Conservation (phyloP, 2,888 invertebrate genomes). For the Melieria crassipennis region DNA sequence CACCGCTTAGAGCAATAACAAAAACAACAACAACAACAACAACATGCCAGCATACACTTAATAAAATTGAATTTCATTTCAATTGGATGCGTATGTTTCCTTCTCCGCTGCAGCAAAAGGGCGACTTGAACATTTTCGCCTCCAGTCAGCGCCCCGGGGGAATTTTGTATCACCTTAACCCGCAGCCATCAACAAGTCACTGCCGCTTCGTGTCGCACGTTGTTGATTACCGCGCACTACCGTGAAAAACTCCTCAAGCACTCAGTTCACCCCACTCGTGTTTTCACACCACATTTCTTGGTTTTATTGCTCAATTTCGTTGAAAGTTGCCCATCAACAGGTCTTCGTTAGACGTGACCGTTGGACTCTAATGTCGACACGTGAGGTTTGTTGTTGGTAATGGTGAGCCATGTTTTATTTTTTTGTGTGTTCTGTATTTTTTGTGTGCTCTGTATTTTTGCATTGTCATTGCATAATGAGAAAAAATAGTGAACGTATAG, state of each 20-base stretch:
- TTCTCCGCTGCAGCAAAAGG: too few relatives aligned
- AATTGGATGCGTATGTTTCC: slow-evolving; percentile 51
- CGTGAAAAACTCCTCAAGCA: slow-evolving; percentile 49
- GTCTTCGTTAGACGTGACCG: slow-evolving; percentile 31
- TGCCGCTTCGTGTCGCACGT: not conserved
- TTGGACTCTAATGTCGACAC: too few relatives aligned
- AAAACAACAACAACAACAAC: slow-evolving; percentile 18
- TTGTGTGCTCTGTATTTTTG: too few relatives aligned
- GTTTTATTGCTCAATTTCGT: slow-evolving; percentile 41
- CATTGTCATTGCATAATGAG: too few relatives aligned
- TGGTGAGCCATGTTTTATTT: too few relatives aligned
- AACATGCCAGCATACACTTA: slow-evolving; percentile 52
- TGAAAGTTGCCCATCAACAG: slow-evolving; percentile 41
- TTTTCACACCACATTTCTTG: slow-evolving; percentile 40
- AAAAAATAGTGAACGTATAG: too few relatives aligned
- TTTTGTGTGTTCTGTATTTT: too few relatives aligned
- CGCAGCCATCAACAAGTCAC: slow-evolving; percentile 1
- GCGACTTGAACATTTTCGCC: too few relatives aligned
- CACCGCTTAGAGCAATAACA: not conserved
- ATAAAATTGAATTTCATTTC: slow-evolving; percentile 62
- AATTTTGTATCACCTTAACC: too few relatives aligned
- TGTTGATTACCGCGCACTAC: slow-evolving; percentile 50
- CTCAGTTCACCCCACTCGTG: slow-evolving; percentile 47
- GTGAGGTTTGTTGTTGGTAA: too few relatives aligned
- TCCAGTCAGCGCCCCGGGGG: too few relatives aligned